Conservation (phyloP, 2,113 vertebrate species). For the Hemichromis elongatus region DNA sequence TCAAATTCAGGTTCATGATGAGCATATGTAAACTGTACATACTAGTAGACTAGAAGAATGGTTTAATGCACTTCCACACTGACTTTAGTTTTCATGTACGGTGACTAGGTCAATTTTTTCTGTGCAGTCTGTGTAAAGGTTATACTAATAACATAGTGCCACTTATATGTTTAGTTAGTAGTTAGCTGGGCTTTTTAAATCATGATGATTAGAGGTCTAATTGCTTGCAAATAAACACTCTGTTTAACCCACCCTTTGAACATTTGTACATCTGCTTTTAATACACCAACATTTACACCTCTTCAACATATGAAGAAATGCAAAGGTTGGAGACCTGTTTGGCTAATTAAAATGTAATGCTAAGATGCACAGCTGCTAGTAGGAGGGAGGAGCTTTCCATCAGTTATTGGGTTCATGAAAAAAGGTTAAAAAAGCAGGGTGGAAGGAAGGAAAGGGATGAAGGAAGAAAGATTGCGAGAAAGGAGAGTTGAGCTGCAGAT, state of each 20-base stretch:
- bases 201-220: background rate
- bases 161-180: background rate
- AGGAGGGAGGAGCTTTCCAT: background rate
- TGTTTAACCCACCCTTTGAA: background rate
- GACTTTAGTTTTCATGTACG: background rate
- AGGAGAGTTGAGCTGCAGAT: slow-evolving; percentile 41
- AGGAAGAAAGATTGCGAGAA: background rate
- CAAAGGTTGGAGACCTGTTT: background rate
- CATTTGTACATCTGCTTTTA: background rate
- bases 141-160: background rate
- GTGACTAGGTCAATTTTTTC: background rate
- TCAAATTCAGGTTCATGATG: background rate
- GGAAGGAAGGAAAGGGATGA: background rate
- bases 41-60: background rate
- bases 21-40: background rate
- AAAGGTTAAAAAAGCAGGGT: background rate
- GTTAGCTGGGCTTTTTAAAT: background rate
- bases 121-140: background rate
- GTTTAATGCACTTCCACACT: background rate
- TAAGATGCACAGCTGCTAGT: background rate
- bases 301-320: background rate
- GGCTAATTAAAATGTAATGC: background rate
- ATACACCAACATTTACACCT: background rate
- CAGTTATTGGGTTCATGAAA: background rate
- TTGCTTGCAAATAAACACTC: background rate